A percentile compares a stretch with the other conserved stretches of the same genome.
These are phyloP conservation scores for Hippocampus barbouri DNA, from an alignment of 2,113 vertebrate species.

Conservation along the genomic window DNA sequence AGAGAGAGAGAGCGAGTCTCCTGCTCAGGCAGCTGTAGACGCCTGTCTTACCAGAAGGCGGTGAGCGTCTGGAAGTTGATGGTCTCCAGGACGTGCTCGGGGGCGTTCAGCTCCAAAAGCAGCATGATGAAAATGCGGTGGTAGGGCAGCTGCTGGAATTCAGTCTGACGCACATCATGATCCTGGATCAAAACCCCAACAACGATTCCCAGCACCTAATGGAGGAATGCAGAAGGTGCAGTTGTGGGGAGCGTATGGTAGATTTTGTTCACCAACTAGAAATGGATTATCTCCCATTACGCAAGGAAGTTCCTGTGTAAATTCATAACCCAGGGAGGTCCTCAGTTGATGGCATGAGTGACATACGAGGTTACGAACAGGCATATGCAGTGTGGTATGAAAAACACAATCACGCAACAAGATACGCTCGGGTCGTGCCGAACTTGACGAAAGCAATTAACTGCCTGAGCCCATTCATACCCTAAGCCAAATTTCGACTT, in stretches of 20 bases:
- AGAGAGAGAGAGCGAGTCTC: too few relatives aligned
- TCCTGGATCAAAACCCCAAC: conserved; percentile 97
- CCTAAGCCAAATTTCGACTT: too few relatives aligned
- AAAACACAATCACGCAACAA: too few relatives aligned
- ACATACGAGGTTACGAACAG: too few relatives aligned
- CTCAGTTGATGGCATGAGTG: too few relatives aligned
- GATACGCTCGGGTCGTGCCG: too few relatives aligned
- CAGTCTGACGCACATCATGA: conserved; percentile 94
- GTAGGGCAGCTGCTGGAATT: conserved; percentile 97
- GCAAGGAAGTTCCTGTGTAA: not conserved
- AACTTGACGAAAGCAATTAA: too few relatives aligned
- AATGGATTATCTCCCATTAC: not conserved
- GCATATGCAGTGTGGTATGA: too few relatives aligned
- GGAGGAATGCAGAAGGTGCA: accelerated
- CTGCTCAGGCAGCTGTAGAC: not conserved
- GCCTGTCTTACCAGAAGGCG: conserved; percentile 86
- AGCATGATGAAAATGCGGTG: conserved; percentile 99
- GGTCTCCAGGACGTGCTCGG: conserved; percentile 95
- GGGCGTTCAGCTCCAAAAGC: conserved; percentile 94
- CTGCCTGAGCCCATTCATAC: too few relatives aligned
- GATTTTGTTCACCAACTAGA: not conserved
- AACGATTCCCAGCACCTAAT: conserved; percentile 93
- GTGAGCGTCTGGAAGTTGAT: conserved; percentile 99
- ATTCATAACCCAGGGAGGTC: too few relatives aligned
- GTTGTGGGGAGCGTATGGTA: not conserved